A percentile compares a stretch with the other conserved stretches of the same genome.
These are phyloP conservation scores for Astreopora myriophthalma DNA, from an alignment of 64 coral and sea anemone genomes.

Conservation along the genomic window DNA sequence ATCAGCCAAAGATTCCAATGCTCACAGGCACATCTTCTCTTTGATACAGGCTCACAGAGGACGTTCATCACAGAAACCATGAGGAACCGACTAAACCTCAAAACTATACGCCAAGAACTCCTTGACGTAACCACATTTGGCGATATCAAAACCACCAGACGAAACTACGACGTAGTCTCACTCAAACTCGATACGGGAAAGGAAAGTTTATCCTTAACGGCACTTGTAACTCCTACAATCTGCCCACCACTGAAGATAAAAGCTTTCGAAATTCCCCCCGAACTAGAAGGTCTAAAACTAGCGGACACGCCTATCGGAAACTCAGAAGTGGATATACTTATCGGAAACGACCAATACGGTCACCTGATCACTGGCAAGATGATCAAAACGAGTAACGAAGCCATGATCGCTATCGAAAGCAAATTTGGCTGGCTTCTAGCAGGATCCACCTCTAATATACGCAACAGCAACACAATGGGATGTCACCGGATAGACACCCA, in stretches of 20 bases:
- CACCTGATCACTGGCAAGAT: constrained; percentile 58
- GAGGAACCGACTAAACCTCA: constrained; percentile 12
- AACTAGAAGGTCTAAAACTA: constrained; percentile 16
- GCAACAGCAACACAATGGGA: constrained; percentile 4
- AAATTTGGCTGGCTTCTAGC: constrained; percentile 63
- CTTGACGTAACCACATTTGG: constrained; percentile 61
- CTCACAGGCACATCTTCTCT: too few relatives aligned
- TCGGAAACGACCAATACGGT: constrained; percentile 69
- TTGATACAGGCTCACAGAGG: background rate
- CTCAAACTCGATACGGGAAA: constrained; percentile 7
- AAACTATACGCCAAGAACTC: constrained; percentile 54
- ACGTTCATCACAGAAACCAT: constrained; percentile 47
- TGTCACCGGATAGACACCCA: constrained; percentile 32
- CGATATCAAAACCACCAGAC: background rate
- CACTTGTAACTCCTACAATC: constrained; percentile 2
- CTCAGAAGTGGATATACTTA: constrained; percentile 18
- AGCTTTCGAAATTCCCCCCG: background rate
- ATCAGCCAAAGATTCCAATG: too few relatives aligned
- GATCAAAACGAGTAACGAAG: constrained; percentile 46
- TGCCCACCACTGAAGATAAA: too few relatives aligned
- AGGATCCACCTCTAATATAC: constrained; percentile 14
- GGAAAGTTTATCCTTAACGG: constrained; percentile 51
- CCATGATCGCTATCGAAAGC: constrained; percentile 51
- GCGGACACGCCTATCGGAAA: background rate
- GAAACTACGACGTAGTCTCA: constrained; percentile 19